Evolutionary conservation across 2,888 invertebrate genomes (phyloP).

Genomic region (Stenotaenia linearis): DNA sequence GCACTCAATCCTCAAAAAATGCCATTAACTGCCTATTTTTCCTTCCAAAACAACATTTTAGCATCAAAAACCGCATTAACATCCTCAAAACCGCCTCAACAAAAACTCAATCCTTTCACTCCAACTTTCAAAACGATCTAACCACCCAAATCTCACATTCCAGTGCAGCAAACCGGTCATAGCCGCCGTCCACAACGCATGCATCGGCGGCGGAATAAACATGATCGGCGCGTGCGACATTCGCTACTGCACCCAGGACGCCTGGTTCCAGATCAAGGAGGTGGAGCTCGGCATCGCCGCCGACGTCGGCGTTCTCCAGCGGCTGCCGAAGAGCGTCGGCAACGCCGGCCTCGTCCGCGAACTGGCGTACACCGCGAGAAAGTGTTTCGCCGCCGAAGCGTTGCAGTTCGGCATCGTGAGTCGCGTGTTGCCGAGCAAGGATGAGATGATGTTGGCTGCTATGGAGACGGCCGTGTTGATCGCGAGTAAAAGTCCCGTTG

Average conservation of each 20-base stretch:
- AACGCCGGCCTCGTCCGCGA: conserved; percentile 82
- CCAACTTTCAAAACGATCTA: not conserved
- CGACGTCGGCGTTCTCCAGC: conserved; percentile 89
- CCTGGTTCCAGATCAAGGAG: conserved; percentile 90
- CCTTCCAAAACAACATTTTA: too few species aligned
- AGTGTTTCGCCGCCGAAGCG: conserved; percentile 75
- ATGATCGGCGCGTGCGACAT: conserved; percentile 86
- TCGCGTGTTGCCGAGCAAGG: conserved; percentile 62
- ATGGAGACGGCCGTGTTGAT: conserved; percentile 70
- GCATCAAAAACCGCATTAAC: too few species aligned
- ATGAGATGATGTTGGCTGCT: conserved; percentile 66
- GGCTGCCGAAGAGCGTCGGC: conserved; percentile 83
- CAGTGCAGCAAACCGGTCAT: conserved; percentile 86
- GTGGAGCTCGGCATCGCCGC: conserved; percentile 76
- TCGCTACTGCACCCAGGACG: conserved; percentile 79
- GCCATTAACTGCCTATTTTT: too few species aligned
- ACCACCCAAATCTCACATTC: conserved; percentile 29
- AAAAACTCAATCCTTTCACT: not conserved
- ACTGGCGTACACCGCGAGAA: conserved; percentile 77
- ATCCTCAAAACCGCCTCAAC: too few species aligned
- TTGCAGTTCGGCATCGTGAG: conserved; percentile 75
- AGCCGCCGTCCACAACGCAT: conserved; percentile 76
- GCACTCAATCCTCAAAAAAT: too few species aligned
- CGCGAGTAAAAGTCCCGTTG: conserved; percentile 85
- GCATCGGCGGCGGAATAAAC: conserved; percentile 88